Evolutionary conservation across 2,113 vertebrate species (phyloP).

Genomic region (Callithrix jacchus): DNA sequence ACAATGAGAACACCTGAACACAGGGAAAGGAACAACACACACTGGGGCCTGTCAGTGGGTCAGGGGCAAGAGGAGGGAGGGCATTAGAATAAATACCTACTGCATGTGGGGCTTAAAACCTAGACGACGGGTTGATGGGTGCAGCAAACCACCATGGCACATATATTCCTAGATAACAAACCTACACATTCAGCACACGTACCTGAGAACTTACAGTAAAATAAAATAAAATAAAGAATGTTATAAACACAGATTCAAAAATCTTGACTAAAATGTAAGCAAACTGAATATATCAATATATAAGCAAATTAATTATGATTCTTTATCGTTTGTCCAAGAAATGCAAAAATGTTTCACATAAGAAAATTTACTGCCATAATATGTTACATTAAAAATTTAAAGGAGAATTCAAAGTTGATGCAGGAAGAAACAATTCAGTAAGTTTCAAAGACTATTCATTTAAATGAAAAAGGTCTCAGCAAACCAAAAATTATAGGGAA

Average conservation of each 20-base stretch:
- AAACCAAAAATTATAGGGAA: neutral
- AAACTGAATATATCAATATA: neutral
- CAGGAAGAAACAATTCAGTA: neutral
- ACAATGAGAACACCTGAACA: no score
- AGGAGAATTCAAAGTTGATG: neutral
- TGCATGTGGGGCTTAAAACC: no score
- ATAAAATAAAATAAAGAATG: no score
- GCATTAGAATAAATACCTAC: no score
- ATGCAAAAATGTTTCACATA: neutral
- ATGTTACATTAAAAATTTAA: slow-evolving; percentile 21
- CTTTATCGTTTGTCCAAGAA: neutral
- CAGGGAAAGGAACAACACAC: no score
- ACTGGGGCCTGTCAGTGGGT: no score
- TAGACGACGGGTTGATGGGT: no score
- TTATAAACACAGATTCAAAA: neutral
- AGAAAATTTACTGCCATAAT: neutral
- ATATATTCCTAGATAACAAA: no score
- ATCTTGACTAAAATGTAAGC: neutral
- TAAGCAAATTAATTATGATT: neutral
- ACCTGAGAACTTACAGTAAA: neutral
- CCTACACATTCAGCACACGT: no score
- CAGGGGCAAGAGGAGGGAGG: no score
- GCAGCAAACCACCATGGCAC: no score
- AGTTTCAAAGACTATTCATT: neutral
- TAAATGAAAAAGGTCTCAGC: neutral